Evolutionary conservation across 2,797 vertebrate genomes (phyloP), one percentile per base, ranked within the genome.

Genomic region (Xenopus petersii): DNA sequence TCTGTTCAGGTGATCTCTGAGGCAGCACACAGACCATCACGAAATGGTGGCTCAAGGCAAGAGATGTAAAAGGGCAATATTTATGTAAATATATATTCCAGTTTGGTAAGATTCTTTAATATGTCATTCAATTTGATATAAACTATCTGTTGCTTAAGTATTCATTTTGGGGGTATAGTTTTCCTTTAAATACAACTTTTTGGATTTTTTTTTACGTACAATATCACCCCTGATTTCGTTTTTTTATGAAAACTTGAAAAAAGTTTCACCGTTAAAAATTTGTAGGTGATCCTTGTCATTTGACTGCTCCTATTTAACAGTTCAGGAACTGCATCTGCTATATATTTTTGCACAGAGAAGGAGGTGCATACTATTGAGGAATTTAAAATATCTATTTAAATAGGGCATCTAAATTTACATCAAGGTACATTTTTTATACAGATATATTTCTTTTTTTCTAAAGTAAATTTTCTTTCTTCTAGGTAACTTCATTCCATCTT

Each of bases 181-280:
- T n/a, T 2, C 6, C 3, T 33, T 85, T 86, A 86, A 85, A 88
- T 84, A 88, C 84, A 82, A 82, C 78, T 82, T 81, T 88, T 71
- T 51, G 15, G 49, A 51, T 12, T 51, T 51, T 51, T 51, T 81
- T 80, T 47, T 48, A 87, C 88, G 85, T 88, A 89, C 82, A 88
- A 88, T 86, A 87, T 84, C 87, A 85, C 86, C 88, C 86, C 85
- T 72, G 84, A 82, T 81, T 84, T 58, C 21, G 46, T 66, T 65
- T 73, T 73, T 62, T 83, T 88, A 78, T 84, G 87, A 90, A 77
- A 82, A 70, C 82, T 89, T 82, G 82, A 89, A 90, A 48, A 92
- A 93, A 89, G 87, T 84, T 88, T 88, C 86, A 81, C 83, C 84
- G 86, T 84, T 91, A 89, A 88, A 92, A 89, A 89, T 82, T 81